Evolutionary conservation across 2,888 invertebrate species (phyloP).

Genomic region (Crossocerus cetratus): DNA sequence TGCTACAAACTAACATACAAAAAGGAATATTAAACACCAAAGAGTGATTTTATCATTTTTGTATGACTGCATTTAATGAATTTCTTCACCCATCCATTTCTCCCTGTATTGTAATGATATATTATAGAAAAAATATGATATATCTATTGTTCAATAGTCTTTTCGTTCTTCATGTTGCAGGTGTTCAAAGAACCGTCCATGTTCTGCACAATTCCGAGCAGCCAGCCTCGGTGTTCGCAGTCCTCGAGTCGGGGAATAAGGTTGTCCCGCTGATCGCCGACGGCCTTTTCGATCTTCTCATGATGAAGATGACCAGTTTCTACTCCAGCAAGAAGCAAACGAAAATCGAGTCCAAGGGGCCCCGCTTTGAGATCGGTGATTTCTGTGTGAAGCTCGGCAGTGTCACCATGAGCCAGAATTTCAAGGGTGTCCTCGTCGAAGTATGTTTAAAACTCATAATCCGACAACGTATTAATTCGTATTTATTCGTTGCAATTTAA

Average conservation of each 20-base stretch:
- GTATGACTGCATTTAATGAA: too few relatives aligned
- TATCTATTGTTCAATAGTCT: neutral
- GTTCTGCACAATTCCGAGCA: constrained; percentile 97
- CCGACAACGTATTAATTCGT: too few relatives aligned
- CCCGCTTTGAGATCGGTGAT: constrained; percentile 91
- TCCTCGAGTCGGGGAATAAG: constrained; percentile 91
- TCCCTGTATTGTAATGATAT: too few relatives aligned
- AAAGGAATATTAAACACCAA: too few relatives aligned
- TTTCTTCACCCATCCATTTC: too few relatives aligned
- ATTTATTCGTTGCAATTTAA: too few relatives aligned
- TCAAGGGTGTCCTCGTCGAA: constrained; percentile 95
- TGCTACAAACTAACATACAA: too few relatives aligned
- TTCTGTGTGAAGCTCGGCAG: constrained; percentile 96
- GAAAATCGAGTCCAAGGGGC: constrained; percentile 93
- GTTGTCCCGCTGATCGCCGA: constrained; percentile 94
- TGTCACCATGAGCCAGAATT: constrained; percentile 94
- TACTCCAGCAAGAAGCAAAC: constrained; percentile 94
- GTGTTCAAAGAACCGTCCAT: constrained; percentile 89
- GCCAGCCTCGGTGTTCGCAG: constrained; percentile 95
- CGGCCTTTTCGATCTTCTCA: constrained; percentile 91
- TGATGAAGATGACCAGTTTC: constrained; percentile 92
- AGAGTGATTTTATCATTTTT: too few relatives aligned
- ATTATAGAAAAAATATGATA: too few relatives aligned
- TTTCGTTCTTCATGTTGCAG: constrained; percentile 72
- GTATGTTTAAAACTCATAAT: constrained; percentile 79